Percentiles rank a stretch among this genome's conserved stretches.
These are phyloP conservation scores for Ameiurus melas DNA, from an alignment of 2,113 vertebrate species.

Conservation along the genomic window DNA sequence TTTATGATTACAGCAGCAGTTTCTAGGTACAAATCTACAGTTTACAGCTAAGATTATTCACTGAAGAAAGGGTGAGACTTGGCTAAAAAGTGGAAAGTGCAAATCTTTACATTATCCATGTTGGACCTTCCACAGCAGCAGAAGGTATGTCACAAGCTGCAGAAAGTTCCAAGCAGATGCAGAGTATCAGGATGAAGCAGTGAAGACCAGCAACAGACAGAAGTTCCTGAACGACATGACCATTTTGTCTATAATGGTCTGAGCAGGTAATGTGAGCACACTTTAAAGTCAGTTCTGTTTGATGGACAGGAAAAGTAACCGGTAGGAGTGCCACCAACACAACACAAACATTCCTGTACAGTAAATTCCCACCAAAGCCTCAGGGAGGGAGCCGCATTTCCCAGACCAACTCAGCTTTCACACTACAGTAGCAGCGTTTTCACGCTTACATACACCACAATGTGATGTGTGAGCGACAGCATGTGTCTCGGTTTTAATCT, in stretches of 20 bases:
- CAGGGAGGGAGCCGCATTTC: conserved; percentile 5
- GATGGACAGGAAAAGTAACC: not conserved
- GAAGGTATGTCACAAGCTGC: not conserved
- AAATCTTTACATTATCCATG: not conserved
- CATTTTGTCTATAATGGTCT: not conserved
- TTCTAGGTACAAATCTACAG: not conserved
- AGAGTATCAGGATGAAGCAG: not conserved
- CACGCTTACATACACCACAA: conserved; percentile 2
- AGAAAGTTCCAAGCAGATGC: not conserved
- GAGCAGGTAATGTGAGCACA: not conserved
- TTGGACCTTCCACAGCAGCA: not conserved
- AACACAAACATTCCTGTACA: conserved; percentile 28
- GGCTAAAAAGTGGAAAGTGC: not conserved
- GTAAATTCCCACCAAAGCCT: conserved; percentile 30
- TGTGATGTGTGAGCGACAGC: not conserved
- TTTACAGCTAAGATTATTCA: not conserved
- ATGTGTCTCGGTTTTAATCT: conserved; percentile 27
- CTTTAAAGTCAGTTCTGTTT: conserved; percentile 1
- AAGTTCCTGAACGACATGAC: not conserved
- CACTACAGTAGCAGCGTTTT: conserved; percentile 28
- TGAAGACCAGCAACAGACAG: not conserved
- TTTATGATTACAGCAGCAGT: not conserved
- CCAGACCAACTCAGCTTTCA: conserved; percentile 25
- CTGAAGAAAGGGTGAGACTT: not conserved
- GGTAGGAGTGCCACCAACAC: conserved; percentile 14